Base-by-base conservation (phyloP, 2,797 vertebrate genomes). In the Phaenicophaeus curvirostris region DNA sequence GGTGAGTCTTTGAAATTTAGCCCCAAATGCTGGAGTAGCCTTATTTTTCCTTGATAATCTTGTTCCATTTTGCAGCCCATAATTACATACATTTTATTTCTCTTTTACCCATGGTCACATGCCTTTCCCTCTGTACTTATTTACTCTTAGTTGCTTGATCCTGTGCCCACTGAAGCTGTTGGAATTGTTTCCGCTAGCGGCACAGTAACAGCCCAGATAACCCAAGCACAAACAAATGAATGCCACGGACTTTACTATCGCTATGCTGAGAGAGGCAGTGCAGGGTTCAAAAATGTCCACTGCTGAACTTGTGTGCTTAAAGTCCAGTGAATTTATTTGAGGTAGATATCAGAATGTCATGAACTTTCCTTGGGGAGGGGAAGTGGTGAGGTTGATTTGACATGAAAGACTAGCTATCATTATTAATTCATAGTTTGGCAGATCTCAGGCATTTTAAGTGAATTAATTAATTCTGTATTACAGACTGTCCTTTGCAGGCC, bases 351-450 rank as follows among this genome's bases (percentile, higher is more conserved):
- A 87, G 87, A 94, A 91, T 77, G 78, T 58, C 78, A 91, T 2
- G 1, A 89, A 72, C 84, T 92, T 87, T 87, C 58, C 65, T 61
- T 27, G 51, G 42, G 51, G 58, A 78, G 73, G 35, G 28, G 39
- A 77, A 72, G 66, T 51, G 20, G 25, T 41, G 25, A 75, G 87
- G 87, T 39, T 51, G 62, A 72, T 94, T 91, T 95, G 71, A 94
- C 83, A 79, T 86, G 59, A 96, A 92, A 93, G 65, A 74, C 62
- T 74, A 77, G 37, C 30, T 94, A 85, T 91, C 51, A 13, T 93
- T 84, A 93, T 94, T 96, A 95, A 93, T 94, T 96, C 85, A 85
- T 80, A 59, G 39, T 85, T 91, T 89, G 85, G 58, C 58, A 91
- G 51, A 81, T 85, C 58, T 87, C 3, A 2, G 62, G 58, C 65